These are phyloP conservation scores for Zelleria hepariella DNA, from an alignment of 2,888 invertebrate species.

Conservation along the genomic window DNA sequence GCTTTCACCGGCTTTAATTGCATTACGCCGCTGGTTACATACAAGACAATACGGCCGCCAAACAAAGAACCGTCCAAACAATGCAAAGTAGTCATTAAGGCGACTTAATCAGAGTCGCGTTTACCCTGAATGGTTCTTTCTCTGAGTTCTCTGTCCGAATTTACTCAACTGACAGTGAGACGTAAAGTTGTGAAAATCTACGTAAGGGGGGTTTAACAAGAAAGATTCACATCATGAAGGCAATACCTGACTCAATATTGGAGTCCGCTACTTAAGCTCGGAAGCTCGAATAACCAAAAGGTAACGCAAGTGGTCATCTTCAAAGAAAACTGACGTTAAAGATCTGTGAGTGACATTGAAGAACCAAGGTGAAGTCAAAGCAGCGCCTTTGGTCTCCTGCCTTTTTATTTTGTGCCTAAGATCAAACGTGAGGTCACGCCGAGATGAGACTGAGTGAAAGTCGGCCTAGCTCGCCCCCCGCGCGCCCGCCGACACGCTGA, in stretches of 20 bases:
- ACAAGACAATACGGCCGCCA: background rate
- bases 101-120: background rate
- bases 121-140: background rate
- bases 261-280: too few relatives aligned
- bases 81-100: background rate
- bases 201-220: too few relatives aligned
- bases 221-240: too few relatives aligned
- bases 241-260: too few relatives aligned
- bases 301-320: too few relatives aligned
- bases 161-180: too few relatives aligned
- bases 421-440: slow-evolving; percentile 27
- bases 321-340: too few relatives aligned
- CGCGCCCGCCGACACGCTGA: slow-evolving; percentile 11
- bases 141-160: too few relatives aligned
- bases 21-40: background rate
- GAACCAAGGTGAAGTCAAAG: background rate
- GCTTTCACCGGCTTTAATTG: slow-evolving; percentile 5
- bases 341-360: too few relatives aligned
- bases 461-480: slow-evolving; percentile 17
- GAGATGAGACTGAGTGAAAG: slow-evolving; percentile 36
- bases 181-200: too few relatives aligned
- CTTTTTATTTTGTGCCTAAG: background rate
- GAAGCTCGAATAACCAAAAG: too few relatives aligned
- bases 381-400: background rate
- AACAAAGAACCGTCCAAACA: background rate